Base-by-base conservation (phyloP, 2,797 vertebrate genomes). In the Amblyopsis hoosieri region DNA sequence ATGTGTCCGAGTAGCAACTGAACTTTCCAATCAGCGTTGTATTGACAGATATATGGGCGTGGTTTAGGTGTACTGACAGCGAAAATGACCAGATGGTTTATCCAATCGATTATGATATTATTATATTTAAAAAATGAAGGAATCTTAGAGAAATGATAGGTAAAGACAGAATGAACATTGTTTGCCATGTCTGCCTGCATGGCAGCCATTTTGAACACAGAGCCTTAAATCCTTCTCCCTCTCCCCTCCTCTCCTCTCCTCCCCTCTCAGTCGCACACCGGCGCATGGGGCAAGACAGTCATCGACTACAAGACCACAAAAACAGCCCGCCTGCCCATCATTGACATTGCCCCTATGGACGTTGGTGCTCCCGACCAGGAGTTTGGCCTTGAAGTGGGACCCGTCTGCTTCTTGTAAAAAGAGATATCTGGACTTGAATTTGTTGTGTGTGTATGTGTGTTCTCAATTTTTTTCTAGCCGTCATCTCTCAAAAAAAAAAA, bases 401-500 rank as follows among this genome's bases (percentile, higher is more conserved):
- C 94, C 64, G 94, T 86, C 91, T 99, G 97, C 94, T 98, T 96
- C 95, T 95, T 97, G 96, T 98, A 96, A 96, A 95, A 94, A 95
- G 83, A 95, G 94, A 95, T 95, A 96, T 95, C 95, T 95, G 96
- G 95, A 97, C 96, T 98, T 95, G 91, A 95, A 96, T 94, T 94
- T 94, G 94, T 95, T 94, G 90, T 91, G 76, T 85, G 92, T 87
- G 85, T 79, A 88, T 85, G 89, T 81, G 89, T 90, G 85, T 91
- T 89, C 89, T 29, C 78, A 75, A 37, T 37, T 85, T 90, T 92
- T 96, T 95, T 95, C 93, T 95, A 94, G 91, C 92, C 95, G 93
- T 95, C 95, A 96, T 94, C 95, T 95, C 94, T 95, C 90, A 94
- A 66, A 74, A 73, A 83, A 83, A 83, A 79, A 55, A 47, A 23